A percentile compares a stretch with the other conserved stretches of the same genome.
phyloP scores from a whole-genome alignment of 2,888 invertebrate species.

The Ophonus ardosiacus region DNA sequence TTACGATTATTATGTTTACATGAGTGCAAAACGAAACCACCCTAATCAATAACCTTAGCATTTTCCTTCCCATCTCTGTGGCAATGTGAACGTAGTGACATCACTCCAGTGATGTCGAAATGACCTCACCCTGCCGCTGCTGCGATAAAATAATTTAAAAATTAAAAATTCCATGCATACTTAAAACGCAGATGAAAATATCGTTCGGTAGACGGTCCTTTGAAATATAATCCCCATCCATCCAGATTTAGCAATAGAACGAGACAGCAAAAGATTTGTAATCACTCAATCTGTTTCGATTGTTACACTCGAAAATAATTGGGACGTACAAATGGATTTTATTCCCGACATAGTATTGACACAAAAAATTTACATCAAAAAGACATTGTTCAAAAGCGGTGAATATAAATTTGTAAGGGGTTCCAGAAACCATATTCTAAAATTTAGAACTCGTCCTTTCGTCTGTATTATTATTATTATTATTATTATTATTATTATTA shows the following conservation, averaged over 20 bases:
- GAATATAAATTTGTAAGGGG: too few relatives aligned
- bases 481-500: too few relatives aligned
- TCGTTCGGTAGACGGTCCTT: conserved; percentile 37
- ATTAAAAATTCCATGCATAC: conserved; percentile 61
- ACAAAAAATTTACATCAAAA: background rate
- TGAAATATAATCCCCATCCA: conserved; percentile 19
- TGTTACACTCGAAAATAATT: background rate
- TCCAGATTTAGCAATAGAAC: conserved; percentile 13
- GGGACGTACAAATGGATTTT: background rate
- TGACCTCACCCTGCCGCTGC: background rate
- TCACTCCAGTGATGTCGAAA: background rate
- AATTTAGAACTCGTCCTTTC: too few relatives aligned
- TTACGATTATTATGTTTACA: background rate
- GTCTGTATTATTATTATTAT: too few relatives aligned
- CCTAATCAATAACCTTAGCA: background rate
- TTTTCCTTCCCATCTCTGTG: background rate
- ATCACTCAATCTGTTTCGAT: background rate
- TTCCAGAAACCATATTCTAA: too few relatives aligned
- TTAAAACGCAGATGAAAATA: conserved; percentile 55
- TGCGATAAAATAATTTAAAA: conserved; percentile 58
- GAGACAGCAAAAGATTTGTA: background rate
- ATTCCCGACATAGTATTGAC: background rate
- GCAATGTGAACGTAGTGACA: background rate
- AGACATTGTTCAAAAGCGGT: background rate
- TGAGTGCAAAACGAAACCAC: background rate